Evolutionary conservation across 2,113 vertebrate genomes (phyloP), one percentile per base, ranked within the genome.

Genomic region (Micromys minutus): DNA sequence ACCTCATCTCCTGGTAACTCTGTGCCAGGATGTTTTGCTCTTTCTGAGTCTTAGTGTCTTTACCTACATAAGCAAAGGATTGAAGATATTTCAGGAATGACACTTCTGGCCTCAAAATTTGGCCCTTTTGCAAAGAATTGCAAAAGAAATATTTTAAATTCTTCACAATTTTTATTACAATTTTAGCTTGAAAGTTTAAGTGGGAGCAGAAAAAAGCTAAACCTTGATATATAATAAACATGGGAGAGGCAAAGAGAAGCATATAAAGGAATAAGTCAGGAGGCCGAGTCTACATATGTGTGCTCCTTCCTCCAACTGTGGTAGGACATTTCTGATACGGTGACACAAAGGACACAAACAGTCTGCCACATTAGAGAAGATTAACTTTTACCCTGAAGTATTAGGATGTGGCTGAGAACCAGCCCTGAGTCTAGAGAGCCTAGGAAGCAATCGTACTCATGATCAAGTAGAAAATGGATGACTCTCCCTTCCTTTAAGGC

Each of bases 401-500:
- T 13, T 55, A 71, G 52, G 59, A n/a, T 87, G 24, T 42, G 63
- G 17, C 34, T 80, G 90, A 65, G 74, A 95, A 87, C 95, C 71
- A 55, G n/a, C 22, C 11, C 21, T 34, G n/a, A 75, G 69, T 26
- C 45, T 39, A 2, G 34, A 11, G 50, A 81, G 15, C 47, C 21
- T 71, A 57, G 34, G 50, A 65, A 94, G 57, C 57, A 87, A 83
- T 72, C 7, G 17, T 83, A 83, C 94, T 87, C 26, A 76, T 12
- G 39, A 96, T 21, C 83, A 71, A 76, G 94, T 26, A 71, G 65
- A 75, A 96, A 26, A 17, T 31, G 16, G n/a, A 47, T 90, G 36
- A 87, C 80, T 96, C 81, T 80, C 85, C 72, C 6, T 45, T 87
- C 65, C 59, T 85, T 5, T 85, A 63, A 95, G 77, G 57, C 75